These are phyloP conservation scores for Macrosteles quadrilineatus DNA, from an alignment of 1,140 invertebrate species.

Conservation along the genomic window DNA sequence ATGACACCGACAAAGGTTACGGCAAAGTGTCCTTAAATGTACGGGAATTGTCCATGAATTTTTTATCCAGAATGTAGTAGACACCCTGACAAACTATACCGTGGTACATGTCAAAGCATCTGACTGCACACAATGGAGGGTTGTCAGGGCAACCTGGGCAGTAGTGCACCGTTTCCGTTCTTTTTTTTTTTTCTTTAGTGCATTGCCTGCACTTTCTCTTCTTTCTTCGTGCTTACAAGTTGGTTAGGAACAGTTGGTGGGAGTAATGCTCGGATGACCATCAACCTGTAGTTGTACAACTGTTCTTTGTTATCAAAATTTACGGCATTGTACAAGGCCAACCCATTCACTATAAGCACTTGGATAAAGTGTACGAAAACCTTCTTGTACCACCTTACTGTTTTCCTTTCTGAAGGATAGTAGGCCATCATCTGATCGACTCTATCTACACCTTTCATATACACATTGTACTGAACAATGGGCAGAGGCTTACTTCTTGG, in stretches of 20 bases:
- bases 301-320: background rate
- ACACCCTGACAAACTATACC: too few species aligned
- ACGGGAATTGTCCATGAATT: too few species aligned
- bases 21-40: too few species aligned
- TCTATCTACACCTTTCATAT: conserved; percentile 37
- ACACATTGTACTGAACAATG: conserved; percentile 36
- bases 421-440: conserved; percentile 33
- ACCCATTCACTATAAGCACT: conserved; percentile 29
- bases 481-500: too few species aligned
- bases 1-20: too few species aligned
- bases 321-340: background rate
- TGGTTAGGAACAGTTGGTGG: background rate
- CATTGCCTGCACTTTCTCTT: background rate
- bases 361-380: conserved; percentile 35
- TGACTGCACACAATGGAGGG: background rate
- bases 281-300: background rate
- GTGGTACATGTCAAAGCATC: background rate
- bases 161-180: background rate
- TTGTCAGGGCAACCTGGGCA: background rate
- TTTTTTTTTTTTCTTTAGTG: background rate
- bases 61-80: too few species aligned
- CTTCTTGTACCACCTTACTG: conserved; percentile 36
- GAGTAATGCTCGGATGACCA: background rate
- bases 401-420: conserved; percentile 37
- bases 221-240: background rate